Evolutionary conservation across 2,797 vertebrate species (phyloP).

Genomic region (Rhincodon typus): DNA sequence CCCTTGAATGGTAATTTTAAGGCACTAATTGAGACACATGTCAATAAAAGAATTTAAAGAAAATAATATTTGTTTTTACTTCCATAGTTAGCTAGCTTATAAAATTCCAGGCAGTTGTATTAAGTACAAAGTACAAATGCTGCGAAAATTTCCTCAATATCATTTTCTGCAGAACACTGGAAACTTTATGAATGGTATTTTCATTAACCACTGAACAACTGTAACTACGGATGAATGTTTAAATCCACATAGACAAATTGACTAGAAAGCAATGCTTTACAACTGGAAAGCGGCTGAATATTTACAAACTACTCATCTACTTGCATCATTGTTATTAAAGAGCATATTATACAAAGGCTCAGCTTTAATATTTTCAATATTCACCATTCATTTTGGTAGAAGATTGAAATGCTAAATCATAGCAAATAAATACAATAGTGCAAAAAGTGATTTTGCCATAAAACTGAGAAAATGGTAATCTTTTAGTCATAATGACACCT

Average conservation of each 20-base stretch:
- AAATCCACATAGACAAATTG: background rate
- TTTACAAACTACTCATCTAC: background rate
- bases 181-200: background rate
- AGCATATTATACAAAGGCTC: background rate
- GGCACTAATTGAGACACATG: constrained; percentile 42
- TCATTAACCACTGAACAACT: background rate
- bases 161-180: background rate
- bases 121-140: background rate
- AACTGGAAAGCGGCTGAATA: background rate
- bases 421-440: background rate
- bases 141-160: background rate
- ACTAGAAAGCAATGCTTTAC: background rate
- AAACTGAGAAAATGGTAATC: constrained; percentile 32
- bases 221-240: background rate
- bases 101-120: background rate
- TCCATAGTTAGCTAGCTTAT: background rate
- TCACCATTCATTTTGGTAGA: constrained; percentile 7
- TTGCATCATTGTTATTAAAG: background rate
- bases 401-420: background rate
- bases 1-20: constrained; percentile 40
- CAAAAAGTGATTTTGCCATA: background rate
- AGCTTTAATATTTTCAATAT: background rate
- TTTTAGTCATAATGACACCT: constrained; percentile 22
- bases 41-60: constrained; percentile 41
- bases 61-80: constrained; percentile 40